phyloP scores from a whole-genome alignment of 2,888 invertebrate genomes.

The Apamea crenata region DNA sequence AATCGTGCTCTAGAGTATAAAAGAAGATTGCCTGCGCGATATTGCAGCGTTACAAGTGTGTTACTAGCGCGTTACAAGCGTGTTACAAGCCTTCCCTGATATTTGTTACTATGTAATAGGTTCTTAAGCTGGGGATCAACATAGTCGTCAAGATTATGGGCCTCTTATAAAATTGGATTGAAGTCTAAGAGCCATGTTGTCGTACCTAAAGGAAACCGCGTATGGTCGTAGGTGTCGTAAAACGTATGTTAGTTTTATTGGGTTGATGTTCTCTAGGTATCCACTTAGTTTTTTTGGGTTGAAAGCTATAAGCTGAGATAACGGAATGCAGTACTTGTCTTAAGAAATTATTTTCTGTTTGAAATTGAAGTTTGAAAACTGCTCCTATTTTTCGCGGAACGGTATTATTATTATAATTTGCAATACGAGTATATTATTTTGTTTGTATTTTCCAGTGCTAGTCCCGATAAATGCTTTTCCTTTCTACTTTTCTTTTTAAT shows the following conservation, averaged over 20 bases:
- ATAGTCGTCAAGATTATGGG: slow-evolving; percentile 30
- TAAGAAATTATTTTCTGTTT: neutral
- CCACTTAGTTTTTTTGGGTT: neutral
- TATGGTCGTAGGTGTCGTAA: slow-evolving; percentile 7
- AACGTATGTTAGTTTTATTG: slow-evolving; percentile 13
- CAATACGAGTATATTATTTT: no score
- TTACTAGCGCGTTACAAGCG: slow-evolving; percentile 41
- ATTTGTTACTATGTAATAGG: slow-evolving; percentile 57
- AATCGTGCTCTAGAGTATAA: slow-evolving; percentile 59
- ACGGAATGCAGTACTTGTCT: neutral
- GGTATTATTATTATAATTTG: neutral
- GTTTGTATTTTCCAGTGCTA: neutral
- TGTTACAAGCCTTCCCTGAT: slow-evolving; percentile 44
- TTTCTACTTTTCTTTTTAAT: neutral
- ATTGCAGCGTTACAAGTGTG: slow-evolving; percentile 47
- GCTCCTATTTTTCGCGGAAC: neutral
- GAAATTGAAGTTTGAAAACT: neutral
- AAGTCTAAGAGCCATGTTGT: slow-evolving; percentile 16
- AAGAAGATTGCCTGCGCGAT: slow-evolving; percentile 63
- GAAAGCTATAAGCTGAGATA: neutral
- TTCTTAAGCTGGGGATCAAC: slow-evolving; percentile 39
- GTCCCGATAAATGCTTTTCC: neutral
- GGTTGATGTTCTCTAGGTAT: neutral
- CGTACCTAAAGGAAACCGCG: neutral
- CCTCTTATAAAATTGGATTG: slow-evolving; percentile 41